A percentile compares a stretch with the other conserved stretches of the same genome.
phyloP scores from a whole-genome alignment of 2,888 invertebrate genomes.

The Mactromeris polynyma region DNA sequence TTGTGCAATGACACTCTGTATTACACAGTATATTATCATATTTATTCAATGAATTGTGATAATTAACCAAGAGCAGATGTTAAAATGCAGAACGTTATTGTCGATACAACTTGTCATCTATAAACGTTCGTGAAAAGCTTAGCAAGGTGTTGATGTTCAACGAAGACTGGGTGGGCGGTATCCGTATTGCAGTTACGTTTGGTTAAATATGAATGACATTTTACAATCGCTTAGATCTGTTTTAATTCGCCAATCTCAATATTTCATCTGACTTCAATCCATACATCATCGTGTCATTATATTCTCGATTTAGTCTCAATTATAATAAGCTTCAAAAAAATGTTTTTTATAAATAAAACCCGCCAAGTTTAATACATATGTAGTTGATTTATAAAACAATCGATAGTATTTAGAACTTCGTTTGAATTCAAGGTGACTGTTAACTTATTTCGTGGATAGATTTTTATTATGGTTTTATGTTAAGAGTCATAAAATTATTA shows the following conservation, averaged over 20 bases:
- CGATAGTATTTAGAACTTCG: too few species aligned
- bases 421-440: too few species aligned
- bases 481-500: too few species aligned
- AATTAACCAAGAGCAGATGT: too few species aligned
- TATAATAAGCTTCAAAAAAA: neutral
- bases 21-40: too few species aligned
- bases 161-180: neutral
- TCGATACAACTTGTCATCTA: too few species aligned
- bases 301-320: neutral
- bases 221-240: neutral
- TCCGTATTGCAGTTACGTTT: neutral
- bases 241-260: neutral
- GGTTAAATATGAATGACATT: neutral
- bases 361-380: neutral
- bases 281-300: conserved; percentile 7
- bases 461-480: too few species aligned
- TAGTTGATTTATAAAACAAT: too few species aligned
- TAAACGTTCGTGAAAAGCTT: neutral
- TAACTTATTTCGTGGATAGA: too few species aligned
- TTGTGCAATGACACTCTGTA: too few species aligned
- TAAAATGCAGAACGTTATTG: too few species aligned
- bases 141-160: neutral
- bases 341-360: neutral
- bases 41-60: too few species aligned
- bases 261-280: neutral